Evolutionary conservation across 2,797 vertebrate genomes (phyloP).

Genomic region (Valencia hispanica): DNA sequence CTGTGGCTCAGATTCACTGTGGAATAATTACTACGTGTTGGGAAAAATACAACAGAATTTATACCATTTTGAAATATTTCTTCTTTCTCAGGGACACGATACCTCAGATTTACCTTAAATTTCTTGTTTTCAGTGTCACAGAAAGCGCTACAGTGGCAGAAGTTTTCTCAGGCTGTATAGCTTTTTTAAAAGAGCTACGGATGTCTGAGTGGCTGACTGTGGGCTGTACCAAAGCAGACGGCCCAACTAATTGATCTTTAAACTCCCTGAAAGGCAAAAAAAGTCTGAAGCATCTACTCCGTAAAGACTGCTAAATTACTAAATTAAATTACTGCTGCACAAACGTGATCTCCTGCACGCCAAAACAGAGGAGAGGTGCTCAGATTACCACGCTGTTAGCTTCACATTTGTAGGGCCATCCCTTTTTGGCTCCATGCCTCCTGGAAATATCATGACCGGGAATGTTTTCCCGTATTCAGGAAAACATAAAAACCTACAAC

Average conservation of each 20-base stretch:
- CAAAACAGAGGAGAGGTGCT: constrained; percentile 7
- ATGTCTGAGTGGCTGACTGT: neutral
- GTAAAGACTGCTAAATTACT: neutral
- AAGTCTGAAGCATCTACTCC: neutral
- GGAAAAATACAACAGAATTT: no score
- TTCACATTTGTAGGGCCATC: neutral
- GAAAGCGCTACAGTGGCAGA: no score
- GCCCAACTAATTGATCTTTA: neutral
- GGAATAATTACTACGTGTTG: no score
- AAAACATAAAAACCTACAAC: neutral
- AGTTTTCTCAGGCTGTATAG: no score
- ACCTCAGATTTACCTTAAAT: no score
- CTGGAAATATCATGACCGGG: no score
- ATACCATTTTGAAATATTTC: no score
- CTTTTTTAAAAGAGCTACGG: no score
- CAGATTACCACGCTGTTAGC: neutral
- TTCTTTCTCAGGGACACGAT: no score
- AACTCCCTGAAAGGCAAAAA: neutral
- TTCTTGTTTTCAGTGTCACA: no score
- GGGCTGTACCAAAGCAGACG: neutral
- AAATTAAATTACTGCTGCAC: constrained; percentile 35
- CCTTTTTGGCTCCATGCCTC: neutral
- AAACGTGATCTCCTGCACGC: constrained; percentile 38
- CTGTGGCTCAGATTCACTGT: no score
- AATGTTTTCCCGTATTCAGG: neutral